A percentile compares a stretch with the other conserved stretches of the same genome.
These are phyloP conservation scores for Bos javanicus DNA, from an alignment of 2,113 vertebrate species.

Conservation along the genomic window DNA sequence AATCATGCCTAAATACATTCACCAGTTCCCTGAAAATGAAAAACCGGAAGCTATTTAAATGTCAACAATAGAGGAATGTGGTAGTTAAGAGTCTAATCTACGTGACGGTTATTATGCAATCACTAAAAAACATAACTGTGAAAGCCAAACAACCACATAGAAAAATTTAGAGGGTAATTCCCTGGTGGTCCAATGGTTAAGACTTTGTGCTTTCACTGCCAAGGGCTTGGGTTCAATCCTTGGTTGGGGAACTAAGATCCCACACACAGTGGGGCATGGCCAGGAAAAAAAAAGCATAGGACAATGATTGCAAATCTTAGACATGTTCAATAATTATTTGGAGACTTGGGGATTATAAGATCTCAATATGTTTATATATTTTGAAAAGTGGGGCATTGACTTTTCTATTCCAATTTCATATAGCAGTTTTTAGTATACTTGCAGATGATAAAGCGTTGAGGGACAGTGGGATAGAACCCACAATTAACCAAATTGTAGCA, in stretches of 20 bases:
- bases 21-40: conserved; percentile 9
- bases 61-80: not conserved
- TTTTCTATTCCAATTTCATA: not conserved
- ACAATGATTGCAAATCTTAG: not conserved
- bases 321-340: not conserved
- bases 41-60: not conserved
- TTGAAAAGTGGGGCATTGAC: not conserved
- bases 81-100: not conserved
- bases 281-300: not conserved
- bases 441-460: not conserved
- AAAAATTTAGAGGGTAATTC: not conserved
- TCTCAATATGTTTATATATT: not conserved
- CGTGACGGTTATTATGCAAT: not conserved
- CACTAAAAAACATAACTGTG: not conserved
- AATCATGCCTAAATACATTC: not conserved
- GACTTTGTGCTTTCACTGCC: not conserved
- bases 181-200: not conserved
- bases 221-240: not conserved
- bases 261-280: not conserved
- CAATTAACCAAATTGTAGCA: not conserved
- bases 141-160: not conserved
- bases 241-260: not conserved
- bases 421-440: not conserved
- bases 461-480: not conserved
- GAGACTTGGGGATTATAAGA: not conserved